Percentiles rank a stretch among this genome's conserved stretches.
phyloP scores from a whole-genome alignment of 2,797 vertebrate species.

The Morelia viridis region DNA sequence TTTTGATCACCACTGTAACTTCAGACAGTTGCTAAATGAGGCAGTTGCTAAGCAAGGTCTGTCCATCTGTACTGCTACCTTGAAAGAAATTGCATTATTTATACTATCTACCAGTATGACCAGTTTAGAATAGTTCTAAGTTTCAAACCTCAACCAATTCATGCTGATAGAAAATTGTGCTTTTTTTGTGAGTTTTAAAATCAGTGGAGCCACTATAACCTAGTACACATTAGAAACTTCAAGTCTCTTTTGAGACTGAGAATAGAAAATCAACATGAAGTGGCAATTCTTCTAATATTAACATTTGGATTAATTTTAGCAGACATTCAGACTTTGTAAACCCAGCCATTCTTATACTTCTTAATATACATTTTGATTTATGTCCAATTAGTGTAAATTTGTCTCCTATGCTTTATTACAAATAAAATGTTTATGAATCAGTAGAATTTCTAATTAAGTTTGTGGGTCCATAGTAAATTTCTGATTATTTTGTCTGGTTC shows the following conservation, averaged over 20 bases:
- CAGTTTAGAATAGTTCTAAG: background rate
- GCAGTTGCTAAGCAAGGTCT: too few species aligned
- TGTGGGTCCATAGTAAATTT: constrained; percentile 57
- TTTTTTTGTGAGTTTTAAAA: background rate
- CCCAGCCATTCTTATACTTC: background rate
- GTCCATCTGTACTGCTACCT: too few species aligned
- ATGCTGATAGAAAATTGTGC: background rate
- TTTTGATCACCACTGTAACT: too few species aligned
- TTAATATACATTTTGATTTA: background rate
- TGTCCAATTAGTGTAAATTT: background rate
- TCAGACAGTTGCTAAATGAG: too few species aligned
- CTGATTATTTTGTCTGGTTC: constrained; percentile 54
- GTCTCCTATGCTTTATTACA: background rate
- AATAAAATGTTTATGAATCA: background rate
- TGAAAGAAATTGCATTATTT: background rate
- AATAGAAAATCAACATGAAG: background rate
- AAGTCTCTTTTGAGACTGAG: too few species aligned
- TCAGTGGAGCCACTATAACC: too few species aligned
- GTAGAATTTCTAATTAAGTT: background rate
- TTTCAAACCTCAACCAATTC: background rate
- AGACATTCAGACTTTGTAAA: background rate
- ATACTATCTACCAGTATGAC: constrained; percentile 3
- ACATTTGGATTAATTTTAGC: background rate
- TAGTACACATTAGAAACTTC: background rate
- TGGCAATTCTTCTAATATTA: background rate